These are phyloP conservation scores for Chloropsis hardwickii DNA, from an alignment of 2,113 vertebrate genomes.

Conservation along the genomic window DNA sequence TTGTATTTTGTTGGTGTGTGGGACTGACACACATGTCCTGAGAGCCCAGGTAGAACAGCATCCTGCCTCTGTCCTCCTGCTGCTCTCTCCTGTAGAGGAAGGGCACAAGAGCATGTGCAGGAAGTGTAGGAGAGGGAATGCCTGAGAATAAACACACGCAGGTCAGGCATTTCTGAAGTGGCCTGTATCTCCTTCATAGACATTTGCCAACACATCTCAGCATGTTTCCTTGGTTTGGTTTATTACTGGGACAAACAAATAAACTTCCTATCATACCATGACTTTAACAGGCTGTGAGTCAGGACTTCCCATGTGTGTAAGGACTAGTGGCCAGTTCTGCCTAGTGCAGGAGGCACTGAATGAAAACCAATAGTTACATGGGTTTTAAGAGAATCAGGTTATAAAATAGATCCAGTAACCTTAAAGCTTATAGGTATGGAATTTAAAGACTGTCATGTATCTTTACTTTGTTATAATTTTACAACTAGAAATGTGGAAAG, in stretches of 20 bases:
- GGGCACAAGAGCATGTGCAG: accelerated
- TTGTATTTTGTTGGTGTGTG: background rate
- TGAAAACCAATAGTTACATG: background rate
- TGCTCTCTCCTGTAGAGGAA: background rate
- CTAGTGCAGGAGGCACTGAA: background rate
- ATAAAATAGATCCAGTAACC: background rate
- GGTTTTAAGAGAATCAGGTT: background rate
- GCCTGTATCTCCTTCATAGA: background rate
- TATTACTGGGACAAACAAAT: background rate
- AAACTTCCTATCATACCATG: background rate
- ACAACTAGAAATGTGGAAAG: background rate
- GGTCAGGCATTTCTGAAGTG: background rate
- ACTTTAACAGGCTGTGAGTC: background rate
- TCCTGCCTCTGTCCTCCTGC: background rate
- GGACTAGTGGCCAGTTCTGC: background rate
- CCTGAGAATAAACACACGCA: background rate
- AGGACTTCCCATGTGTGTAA: background rate
- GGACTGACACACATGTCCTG: accelerated
- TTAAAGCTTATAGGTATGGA: background rate
- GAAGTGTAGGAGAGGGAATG: background rate
- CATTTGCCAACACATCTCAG: background rate
- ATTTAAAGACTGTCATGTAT: background rate
- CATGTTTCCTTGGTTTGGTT: background rate
- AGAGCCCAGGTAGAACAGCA: accelerated
- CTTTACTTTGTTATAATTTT: background rate